Evolutionary conservation across 2,888 invertebrate species (phyloP).

Genomic region (Luperina testacea): DNA sequence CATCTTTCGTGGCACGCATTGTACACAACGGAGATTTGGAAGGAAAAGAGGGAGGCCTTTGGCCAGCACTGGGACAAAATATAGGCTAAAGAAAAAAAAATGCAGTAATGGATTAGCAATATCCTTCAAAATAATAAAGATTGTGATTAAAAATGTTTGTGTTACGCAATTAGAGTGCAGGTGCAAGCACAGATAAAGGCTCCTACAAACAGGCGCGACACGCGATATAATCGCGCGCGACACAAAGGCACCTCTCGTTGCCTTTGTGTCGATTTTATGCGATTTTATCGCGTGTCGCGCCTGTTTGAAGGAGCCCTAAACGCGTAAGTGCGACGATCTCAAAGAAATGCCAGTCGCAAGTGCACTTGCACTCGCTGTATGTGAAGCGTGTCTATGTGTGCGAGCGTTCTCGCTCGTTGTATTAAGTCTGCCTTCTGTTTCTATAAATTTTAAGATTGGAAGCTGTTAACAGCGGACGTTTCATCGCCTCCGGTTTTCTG

Average conservation of each 20-base stretch:
- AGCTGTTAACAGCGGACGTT: constrained; percentile 26
- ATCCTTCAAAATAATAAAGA: too few relatives aligned
- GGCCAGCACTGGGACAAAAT: not conserved
- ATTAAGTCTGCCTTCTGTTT: constrained; percentile 8
- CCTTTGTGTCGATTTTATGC: too few relatives aligned
- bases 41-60: not conserved
- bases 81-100: not conserved
- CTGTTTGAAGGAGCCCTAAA: too few relatives aligned
- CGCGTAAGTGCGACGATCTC: not conserved
- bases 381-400: not conserved
- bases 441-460: not conserved
- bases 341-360: not conserved
- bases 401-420: not conserved
- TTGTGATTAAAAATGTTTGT: too few relatives aligned
- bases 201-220: too few relatives aligned
- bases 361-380: not conserved
- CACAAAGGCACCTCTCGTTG: too few relatives aligned
- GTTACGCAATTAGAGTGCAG: too few relatives aligned
- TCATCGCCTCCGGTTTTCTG: constrained; percentile 35
- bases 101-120: too few relatives aligned
- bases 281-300: too few relatives aligned
- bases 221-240: too few relatives aligned
- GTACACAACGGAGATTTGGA: not conserved
- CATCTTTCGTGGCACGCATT: too few relatives aligned
- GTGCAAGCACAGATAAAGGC: too few relatives aligned